phyloP scores from a whole-genome alignment of 2,888 invertebrate species.

The Drosophila austrosaltans region DNA sequence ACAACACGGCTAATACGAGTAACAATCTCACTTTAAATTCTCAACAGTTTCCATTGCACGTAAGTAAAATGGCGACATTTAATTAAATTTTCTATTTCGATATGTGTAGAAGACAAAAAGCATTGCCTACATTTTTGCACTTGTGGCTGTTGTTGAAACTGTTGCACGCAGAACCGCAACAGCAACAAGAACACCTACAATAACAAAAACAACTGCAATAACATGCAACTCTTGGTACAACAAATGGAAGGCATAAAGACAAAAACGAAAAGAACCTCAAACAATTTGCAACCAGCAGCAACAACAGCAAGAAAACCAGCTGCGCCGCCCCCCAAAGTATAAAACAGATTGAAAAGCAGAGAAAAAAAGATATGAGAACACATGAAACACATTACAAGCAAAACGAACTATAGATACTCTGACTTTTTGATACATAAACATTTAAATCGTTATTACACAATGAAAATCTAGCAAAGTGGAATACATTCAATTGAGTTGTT shows the following conservation, averaged over 20 bases:
- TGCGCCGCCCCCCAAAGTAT: conserved; percentile 42
- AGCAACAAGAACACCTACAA: conserved; percentile 28
- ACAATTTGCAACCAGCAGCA: conserved; percentile 53
- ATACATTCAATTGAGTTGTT: too few relatives aligned
- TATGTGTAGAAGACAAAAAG: conserved; percentile 30
- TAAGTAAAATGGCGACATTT: conserved; percentile 55
- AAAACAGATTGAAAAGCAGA: conserved; percentile 24
- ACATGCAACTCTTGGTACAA: conserved; percentile 32
- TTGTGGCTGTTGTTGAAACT: conserved; percentile 48
- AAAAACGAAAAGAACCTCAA: conserved; percentile 41
- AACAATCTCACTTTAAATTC: neutral
- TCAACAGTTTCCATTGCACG: conserved; percentile 26
- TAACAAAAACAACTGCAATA: conserved; percentile 36
- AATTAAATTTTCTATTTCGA: conserved; percentile 72
- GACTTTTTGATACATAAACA: neutral
- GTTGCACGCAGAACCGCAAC: conserved; percentile 66
- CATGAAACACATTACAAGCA: neutral
- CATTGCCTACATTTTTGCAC: conserved; percentile 60
- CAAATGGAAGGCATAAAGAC: conserved; percentile 49
- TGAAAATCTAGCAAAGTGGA: too few relatives aligned
- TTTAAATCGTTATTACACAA: too few relatives aligned
- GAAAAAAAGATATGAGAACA: neutral
- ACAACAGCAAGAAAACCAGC: conserved; percentile 59
- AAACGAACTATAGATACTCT: conserved; percentile 17
- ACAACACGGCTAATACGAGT: neutral